Evolutionary conservation across 2,113 vertebrate genomes (phyloP).

Genomic region (Passerina amoena): DNA sequence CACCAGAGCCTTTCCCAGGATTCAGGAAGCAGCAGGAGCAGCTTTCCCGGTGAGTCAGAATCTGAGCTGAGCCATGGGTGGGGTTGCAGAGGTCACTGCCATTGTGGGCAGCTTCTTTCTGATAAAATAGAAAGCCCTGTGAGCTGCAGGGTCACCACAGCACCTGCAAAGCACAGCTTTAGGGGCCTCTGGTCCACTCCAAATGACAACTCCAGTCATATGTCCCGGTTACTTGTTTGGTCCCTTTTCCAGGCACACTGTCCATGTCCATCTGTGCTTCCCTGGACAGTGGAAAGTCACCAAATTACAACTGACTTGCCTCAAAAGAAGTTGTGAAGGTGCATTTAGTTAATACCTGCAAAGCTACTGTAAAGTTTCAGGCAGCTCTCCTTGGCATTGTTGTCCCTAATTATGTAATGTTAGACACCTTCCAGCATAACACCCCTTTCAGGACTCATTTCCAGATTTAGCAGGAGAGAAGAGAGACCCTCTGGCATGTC

Average conservation of each 20-base stretch:
- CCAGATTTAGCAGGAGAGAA: neutral
- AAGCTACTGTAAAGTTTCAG: neutral
- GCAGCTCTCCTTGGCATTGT: neutral
- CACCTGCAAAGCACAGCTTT: neutral
- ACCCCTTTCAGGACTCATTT: neutral
- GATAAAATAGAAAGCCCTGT: neutral
- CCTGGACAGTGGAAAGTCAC: neutral
- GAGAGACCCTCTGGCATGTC: neutral
- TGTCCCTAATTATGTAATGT: neutral
- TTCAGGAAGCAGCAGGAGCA: neutral
- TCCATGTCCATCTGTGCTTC: neutral
- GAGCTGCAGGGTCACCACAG: neutral
- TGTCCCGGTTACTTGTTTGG: neutral
- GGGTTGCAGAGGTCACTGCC: neutral
- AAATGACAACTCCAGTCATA: neutral
- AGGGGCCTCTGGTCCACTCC: neutral
- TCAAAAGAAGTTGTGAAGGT: neutral
- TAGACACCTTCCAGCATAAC: neutral
- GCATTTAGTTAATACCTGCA: neutral
- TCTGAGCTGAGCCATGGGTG: rapidly evolving
- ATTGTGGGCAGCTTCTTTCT: neutral
- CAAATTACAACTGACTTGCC: neutral
- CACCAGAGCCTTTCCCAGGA: neutral
- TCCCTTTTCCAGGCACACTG: neutral
- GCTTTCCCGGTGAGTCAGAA: neutral